A percentile compares a stretch with the other conserved stretches of the same genome.
Evolutionary conservation across 2,113 vertebrate species (phyloP).

Genomic region (Nycticryphes semicollaris): DNA sequence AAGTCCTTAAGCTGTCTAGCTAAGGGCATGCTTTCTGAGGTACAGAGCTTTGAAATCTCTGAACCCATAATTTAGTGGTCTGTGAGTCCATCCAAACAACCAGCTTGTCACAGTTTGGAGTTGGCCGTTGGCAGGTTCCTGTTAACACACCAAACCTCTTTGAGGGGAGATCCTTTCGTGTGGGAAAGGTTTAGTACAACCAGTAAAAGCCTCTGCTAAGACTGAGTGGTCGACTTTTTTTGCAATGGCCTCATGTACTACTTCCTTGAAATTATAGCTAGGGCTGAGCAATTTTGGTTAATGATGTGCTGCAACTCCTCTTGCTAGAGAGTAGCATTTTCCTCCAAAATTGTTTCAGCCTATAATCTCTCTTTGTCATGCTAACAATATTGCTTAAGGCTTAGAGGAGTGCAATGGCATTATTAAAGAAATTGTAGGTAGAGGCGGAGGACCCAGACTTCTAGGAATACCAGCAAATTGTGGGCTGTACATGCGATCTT

Average conservation of each 20-base stretch:
- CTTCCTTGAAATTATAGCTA: background rate
- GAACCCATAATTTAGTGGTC: background rate
- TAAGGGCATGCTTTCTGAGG: background rate
- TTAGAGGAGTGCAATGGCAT: background rate
- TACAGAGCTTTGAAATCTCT: background rate
- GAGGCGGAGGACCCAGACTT: background rate
- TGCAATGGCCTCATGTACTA: background rate
- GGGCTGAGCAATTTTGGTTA: background rate
- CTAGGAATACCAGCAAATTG: background rate
- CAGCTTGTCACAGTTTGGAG: background rate
- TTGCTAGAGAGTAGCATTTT: background rate
- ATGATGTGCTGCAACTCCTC: background rate
- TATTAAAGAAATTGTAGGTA: background rate
- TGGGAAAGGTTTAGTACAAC: background rate
- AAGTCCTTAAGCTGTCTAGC: accelerated
- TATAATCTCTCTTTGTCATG: background rate
- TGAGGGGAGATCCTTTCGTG: background rate
- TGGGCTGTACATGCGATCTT: background rate
- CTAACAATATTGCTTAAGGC: background rate
- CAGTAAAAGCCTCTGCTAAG: background rate
- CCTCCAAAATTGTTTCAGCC: background rate
- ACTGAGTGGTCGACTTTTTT: background rate
- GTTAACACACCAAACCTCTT: background rate
- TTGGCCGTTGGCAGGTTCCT: background rate
- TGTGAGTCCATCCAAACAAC: background rate